Evolutionary conservation across 2,888 invertebrate species (phyloP).

Genomic region (Cynaeus angustus): DNA sequence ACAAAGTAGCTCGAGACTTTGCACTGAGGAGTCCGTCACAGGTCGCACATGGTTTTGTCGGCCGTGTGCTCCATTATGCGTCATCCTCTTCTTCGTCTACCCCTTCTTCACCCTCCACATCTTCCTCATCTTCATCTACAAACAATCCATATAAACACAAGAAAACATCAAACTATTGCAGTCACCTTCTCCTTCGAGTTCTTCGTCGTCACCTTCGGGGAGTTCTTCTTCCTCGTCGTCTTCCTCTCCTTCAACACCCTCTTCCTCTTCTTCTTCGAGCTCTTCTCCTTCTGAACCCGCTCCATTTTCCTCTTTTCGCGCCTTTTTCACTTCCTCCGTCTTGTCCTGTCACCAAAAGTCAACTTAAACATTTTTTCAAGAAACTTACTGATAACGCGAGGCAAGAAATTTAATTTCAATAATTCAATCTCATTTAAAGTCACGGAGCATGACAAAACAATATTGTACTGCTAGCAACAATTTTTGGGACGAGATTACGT

Average conservation of each 20-base stretch:
- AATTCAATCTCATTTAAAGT: too few relatives aligned
- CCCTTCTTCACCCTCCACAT: slow-evolving; percentile 70
- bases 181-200: slow-evolving; percentile 71
- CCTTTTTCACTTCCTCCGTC: slow-evolving; percentile 84
- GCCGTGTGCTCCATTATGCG: slow-evolving; percentile 69
- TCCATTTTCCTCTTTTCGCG: slow-evolving; percentile 87
- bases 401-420: too few relatives aligned
- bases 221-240: slow-evolving; percentile 71
- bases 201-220: slow-evolving; percentile 71
- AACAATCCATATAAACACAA: slow-evolving; percentile 13
- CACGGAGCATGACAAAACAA: too few relatives aligned
- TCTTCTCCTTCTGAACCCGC: slow-evolving; percentile 77
- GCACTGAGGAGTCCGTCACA: slow-evolving; percentile 65
- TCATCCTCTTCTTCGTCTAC: slow-evolving; percentile 71
- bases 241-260: slow-evolving; percentile 69
- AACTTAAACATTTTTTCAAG: background rate
- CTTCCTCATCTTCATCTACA: slow-evolving; percentile 69
- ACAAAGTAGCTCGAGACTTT: slow-evolving; percentile 68
- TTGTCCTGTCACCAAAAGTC: slow-evolving; percentile 76
- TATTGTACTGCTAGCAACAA: too few relatives aligned
- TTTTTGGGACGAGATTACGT: too few relatives aligned
- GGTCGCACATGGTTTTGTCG: slow-evolving; percentile 62
- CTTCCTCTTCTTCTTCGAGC: slow-evolving; percentile 79
- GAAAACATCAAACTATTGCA: slow-evolving; percentile 6
- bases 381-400: background rate